phyloP scores from a whole-genome alignment of 2,113 vertebrate genomes.

The Lepus europaeus region DNA sequence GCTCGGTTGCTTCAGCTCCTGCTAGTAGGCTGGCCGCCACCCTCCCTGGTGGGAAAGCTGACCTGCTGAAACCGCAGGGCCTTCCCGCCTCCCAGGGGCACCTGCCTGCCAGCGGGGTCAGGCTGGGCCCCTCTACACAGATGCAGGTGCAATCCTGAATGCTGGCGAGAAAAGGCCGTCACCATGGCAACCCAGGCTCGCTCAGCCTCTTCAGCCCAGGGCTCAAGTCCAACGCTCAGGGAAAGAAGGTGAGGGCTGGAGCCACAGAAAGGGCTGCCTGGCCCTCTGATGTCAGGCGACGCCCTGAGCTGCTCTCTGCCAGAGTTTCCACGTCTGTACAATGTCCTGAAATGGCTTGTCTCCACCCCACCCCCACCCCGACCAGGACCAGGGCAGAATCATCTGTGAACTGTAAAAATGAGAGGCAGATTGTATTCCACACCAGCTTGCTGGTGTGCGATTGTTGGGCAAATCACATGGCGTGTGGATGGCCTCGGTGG shows the following conservation, averaged over 20 bases:
- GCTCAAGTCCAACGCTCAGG: not conserved
- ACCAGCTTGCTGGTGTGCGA: too few species aligned
- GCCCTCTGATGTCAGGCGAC: not conserved
- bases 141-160: not conserved
- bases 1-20: not conserved
- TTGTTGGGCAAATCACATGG: not conserved
- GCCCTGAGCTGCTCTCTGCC: not conserved
- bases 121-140: not conserved
- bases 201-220: not conserved
- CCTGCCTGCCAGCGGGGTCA: not conserved
- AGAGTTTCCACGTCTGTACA: not conserved
- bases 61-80: not conserved
- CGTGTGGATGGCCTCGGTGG: not conserved
- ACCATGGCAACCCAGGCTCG: conserved; percentile 66
- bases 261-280: not conserved
- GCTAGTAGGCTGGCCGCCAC: not conserved
- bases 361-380: not conserved
- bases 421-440: not conserved
- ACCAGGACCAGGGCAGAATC: not conserved
- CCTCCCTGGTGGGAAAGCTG: not conserved
- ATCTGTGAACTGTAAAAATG: not conserved
- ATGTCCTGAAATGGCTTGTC: not conserved
- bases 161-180: not conserved
- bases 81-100: too few species aligned
- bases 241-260: not conserved